phyloP scores from a whole-genome alignment of 2,113 vertebrate genomes.

The Heterocephalus glaber region DNA sequence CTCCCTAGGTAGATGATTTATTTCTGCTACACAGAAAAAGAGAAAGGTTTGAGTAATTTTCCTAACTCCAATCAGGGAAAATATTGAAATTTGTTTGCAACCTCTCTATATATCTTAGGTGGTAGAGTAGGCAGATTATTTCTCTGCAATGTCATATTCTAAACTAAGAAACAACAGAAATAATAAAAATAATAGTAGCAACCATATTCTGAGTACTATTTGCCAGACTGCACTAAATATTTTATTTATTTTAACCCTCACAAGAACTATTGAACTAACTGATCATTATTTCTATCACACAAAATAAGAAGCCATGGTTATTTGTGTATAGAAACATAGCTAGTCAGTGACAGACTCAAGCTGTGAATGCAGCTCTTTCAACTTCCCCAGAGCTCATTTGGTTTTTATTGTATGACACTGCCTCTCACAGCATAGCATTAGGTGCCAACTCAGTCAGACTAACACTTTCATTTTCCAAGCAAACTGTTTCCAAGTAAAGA shows the following conservation, averaged over 20 bases:
- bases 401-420: neutral
- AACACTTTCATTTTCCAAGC: neutral
- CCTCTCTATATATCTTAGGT: neutral
- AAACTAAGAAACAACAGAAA: neutral
- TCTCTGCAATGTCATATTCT: neutral
- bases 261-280: conserved; percentile 7
- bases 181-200: neutral
- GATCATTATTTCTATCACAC: neutral
- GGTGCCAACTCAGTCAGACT: neutral
- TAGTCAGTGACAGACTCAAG: neutral
- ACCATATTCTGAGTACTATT: neutral
- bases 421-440: neutral
- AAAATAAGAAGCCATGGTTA: neutral
- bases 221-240: neutral
- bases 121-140: neutral
- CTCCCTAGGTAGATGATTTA: conserved; percentile 7
- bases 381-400: neutral
- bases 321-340: neutral
- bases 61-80: neutral
- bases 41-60: conserved; percentile 47
- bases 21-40: neutral
- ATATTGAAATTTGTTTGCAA: conserved; percentile 18
- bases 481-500: conserved; percentile 30
- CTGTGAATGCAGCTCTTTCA: neutral
- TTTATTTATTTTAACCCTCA: conserved; percentile 1